phyloP scores from a whole-genome alignment of 2,113 vertebrate species.

The Chionis minor region DNA sequence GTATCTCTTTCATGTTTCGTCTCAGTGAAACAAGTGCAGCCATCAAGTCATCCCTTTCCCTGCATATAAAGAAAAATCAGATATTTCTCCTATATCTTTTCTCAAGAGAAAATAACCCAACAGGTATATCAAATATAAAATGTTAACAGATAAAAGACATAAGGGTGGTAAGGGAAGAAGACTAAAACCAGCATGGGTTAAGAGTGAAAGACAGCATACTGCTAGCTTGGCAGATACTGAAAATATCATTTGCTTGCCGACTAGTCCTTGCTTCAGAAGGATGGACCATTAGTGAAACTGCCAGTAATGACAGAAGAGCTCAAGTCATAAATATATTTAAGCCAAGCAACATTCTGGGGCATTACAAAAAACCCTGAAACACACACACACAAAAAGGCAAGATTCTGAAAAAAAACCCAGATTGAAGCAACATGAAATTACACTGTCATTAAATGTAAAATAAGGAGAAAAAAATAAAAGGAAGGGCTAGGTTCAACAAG shows the following conservation, averaged over 20 bases:
- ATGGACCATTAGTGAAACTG: neutral
- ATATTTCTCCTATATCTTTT: neutral
- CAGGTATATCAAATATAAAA: neutral
- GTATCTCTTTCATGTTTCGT: slow-evolving; percentile 76
- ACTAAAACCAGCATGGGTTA: neutral
- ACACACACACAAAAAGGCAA: too few species aligned
- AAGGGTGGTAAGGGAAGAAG: neutral
- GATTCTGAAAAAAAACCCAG: neutral
- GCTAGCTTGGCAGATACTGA: neutral
- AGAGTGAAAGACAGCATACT: neutral
- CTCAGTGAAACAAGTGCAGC: slow-evolving; percentile 77
- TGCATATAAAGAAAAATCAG: slow-evolving; percentile 44
- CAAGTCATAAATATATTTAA: neutral
- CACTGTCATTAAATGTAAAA: neutral
- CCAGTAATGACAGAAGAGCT: neutral
- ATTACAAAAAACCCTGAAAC: neutral
- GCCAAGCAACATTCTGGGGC: neutral
- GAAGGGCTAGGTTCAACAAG: neutral
- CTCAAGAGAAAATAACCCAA: neutral
- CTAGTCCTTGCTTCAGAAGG: neutral
- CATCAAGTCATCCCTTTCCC: slow-evolving; percentile 91
- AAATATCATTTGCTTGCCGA: neutral
- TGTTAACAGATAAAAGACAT: neutral
- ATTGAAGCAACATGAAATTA: neutral
- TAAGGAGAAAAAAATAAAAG: neutral